Conservation (phyloP, 2,113 vertebrate species). For the Corydoras maculifer region DNA sequence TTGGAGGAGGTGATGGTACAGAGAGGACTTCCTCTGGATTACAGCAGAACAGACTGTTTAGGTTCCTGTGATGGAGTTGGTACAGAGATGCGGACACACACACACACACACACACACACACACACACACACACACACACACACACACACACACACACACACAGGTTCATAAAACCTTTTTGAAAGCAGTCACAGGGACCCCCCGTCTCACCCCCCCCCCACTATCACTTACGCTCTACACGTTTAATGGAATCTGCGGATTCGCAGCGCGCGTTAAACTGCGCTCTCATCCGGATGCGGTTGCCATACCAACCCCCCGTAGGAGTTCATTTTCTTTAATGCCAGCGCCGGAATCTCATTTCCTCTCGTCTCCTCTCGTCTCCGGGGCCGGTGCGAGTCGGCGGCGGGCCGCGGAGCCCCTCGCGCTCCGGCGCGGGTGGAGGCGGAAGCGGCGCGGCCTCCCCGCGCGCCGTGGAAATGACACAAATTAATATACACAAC, state of each 20-base stretch:
- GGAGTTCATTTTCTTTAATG: slow-evolving; percentile 97
- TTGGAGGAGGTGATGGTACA: too few species aligned
- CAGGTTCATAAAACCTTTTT: slow-evolving; percentile 23
- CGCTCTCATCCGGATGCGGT: slow-evolving; percentile 70
- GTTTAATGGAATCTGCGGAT: slow-evolving; percentile 67
- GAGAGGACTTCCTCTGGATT: too few species aligned
- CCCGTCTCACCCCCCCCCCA: slow-evolving; percentile 30
- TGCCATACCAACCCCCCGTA: slow-evolving; percentile 92
- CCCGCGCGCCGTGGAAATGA: slow-evolving; percentile 97
- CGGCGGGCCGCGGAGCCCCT: slow-evolving; percentile 47
- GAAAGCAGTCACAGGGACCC: slow-evolving; percentile 12
- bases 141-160: slow-evolving; percentile 5
- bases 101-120: background rate
- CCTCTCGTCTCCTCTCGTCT: slow-evolving; percentile 71
- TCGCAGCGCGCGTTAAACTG: slow-evolving; percentile 64
- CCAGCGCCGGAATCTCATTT: slow-evolving; percentile 83
- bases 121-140: slow-evolving; percentile 3
- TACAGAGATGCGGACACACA: too few species aligned
- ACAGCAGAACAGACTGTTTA: too few species aligned
- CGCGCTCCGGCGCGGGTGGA: background rate
- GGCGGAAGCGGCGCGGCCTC: slow-evolving; percentile 70
- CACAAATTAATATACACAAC: slow-evolving; percentile 99
- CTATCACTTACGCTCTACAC: slow-evolving; percentile 56
- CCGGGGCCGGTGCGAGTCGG: slow-evolving; percentile 68
- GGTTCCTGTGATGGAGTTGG: too few species aligned